Percentiles rank a stretch among this genome's conserved stretches.
phyloP scores from a whole-genome alignment of 2,113 vertebrate species.

The Rynchops niger region DNA sequence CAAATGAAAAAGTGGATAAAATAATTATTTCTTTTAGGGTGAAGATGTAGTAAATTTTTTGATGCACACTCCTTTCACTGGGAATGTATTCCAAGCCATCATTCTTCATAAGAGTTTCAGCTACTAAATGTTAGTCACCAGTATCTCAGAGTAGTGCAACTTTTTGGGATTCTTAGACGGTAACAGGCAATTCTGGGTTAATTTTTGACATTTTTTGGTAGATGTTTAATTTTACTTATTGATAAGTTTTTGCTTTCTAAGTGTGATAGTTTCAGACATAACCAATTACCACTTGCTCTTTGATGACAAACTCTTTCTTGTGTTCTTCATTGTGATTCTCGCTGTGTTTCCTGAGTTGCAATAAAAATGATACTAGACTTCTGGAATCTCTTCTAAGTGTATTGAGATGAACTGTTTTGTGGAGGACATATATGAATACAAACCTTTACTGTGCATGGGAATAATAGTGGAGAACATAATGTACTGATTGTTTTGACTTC shows the following conservation, averaged over 20 bases:
- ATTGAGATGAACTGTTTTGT: neutral
- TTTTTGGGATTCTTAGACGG: neutral
- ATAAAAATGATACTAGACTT: neutral
- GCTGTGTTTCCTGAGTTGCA: neutral
- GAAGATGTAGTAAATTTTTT: neutral
- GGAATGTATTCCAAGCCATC: neutral
- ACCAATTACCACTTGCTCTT: neutral
- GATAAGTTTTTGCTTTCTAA: neutral
- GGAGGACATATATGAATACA: neutral
- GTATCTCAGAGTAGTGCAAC: neutral
- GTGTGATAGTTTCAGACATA: neutral
- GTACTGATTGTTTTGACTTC: neutral
- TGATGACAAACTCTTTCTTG: neutral
- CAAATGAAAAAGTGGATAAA: neutral
- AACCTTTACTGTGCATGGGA: neutral
- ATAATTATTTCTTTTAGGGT: neutral
- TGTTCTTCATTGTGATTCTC: neutral
- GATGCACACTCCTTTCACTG: neutral
- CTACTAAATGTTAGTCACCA: neutral
- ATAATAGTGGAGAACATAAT: neutral
- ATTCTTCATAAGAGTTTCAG: neutral
- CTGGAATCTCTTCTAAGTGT: neutral
- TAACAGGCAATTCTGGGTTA: neutral
- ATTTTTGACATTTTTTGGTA: neutral
- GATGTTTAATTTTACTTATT: neutral